Percentiles rank a stretch among this genome's conserved stretches.
These are phyloP conservation scores for human DNA, from an alignment of 2,113 vertebrate genomes.

Conservation along the genomic window DNA sequence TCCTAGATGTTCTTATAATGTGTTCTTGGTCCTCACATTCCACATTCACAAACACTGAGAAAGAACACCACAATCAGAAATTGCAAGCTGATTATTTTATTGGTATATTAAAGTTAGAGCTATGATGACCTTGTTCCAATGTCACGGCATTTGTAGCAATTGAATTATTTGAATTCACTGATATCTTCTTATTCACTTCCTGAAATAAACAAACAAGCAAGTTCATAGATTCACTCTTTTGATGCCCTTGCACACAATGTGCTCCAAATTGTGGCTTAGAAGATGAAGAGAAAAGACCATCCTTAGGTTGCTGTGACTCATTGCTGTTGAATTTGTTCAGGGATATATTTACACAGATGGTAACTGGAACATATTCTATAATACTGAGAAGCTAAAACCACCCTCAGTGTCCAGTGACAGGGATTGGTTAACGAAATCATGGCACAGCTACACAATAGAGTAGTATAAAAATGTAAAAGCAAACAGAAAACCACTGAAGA, in stretches of 20 bases:
- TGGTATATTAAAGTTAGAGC: neutral
- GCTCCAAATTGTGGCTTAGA: neutral
- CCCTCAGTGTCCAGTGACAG: neutral
- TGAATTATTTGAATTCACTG: neutral
- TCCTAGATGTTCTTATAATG: neutral
- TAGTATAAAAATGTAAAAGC: neutral
- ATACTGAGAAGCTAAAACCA: neutral
- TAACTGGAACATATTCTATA: neutral
- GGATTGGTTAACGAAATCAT: neutral
- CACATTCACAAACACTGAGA: neutral
- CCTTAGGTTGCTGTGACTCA: neutral
- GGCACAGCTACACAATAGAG: neutral
- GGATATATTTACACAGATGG: neutral
- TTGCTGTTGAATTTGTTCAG: neutral
- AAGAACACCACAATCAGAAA: neutral
- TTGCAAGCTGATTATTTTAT: neutral
- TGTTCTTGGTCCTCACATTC: neutral
- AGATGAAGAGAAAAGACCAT: neutral
- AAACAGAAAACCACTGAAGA: neutral
- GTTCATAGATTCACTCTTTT: neutral
- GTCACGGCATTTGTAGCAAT: neutral
- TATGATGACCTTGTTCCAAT: accelerated
- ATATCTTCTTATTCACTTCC: neutral
- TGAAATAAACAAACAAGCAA: neutral
- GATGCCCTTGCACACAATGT: neutral